Evolutionary conservation across 1,140 invertebrate genomes (phyloP).

Genomic region (Anthonomus grandis): DNA sequence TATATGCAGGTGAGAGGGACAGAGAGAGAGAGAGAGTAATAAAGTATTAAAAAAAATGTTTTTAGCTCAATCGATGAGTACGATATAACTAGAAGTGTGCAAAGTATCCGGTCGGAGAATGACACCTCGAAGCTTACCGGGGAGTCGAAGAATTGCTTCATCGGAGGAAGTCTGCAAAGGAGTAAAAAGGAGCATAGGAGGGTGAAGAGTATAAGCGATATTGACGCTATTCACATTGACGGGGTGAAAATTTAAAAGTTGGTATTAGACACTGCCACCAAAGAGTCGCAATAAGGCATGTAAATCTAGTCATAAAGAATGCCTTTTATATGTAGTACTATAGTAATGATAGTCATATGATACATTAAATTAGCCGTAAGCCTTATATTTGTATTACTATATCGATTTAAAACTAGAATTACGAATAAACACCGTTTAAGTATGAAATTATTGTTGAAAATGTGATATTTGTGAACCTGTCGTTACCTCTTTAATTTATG

Average conservation of each 20-base stretch:
- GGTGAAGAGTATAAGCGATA: slow-evolving; percentile 70
- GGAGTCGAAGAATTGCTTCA: slow-evolving; percentile 21
- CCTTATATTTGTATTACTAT: too few species aligned
- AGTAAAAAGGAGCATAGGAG: slow-evolving; percentile 57
- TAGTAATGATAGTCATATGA: too few species aligned
- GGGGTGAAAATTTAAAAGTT: slow-evolving; percentile 21
- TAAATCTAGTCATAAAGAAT: too few species aligned
- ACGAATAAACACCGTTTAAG: too few species aligned
- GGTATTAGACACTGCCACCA: too few species aligned
- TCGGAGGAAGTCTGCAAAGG: slow-evolving; percentile 29
- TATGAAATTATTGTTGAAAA: too few species aligned
- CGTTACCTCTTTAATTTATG: too few species aligned
- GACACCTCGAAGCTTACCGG: slow-evolving; percentile 22
- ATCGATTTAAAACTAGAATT: too few species aligned
- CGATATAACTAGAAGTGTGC: slow-evolving; percentile 33
- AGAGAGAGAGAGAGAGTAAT: neutral
- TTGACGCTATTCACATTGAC: slow-evolving; percentile 50
- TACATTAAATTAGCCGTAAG: too few species aligned
- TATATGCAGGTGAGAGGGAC: slow-evolving; percentile 20
- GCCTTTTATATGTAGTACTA: too few species aligned
- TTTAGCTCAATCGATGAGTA: slow-evolving; percentile 35
- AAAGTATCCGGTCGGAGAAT: slow-evolving; percentile 24
- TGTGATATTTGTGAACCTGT: too few species aligned
- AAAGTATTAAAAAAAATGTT: neutral
- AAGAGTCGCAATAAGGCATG: too few species aligned